A percentile compares a stretch with the other conserved stretches of the same genome.
Conservation (phyloP, 2,113 vertebrate genomes). For the Oryzias javanicus region DNA sequence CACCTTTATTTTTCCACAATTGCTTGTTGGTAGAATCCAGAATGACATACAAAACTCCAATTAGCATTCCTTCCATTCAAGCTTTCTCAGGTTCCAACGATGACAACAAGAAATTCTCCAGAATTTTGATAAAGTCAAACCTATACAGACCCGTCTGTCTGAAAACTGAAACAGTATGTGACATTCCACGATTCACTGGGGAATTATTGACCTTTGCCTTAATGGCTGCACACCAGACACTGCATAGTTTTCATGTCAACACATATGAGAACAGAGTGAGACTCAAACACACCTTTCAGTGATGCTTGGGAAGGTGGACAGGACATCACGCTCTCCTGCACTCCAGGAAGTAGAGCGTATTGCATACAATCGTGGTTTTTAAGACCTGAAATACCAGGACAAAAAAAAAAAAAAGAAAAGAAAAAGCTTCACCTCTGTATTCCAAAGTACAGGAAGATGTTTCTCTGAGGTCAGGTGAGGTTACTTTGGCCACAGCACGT, state of each 20-base stretch:
- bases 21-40: too few relatives aligned
- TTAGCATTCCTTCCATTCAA: too few relatives aligned
- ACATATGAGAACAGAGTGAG: constrained; percentile 22
- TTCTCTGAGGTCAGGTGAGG: constrained; percentile 48
- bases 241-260: constrained; percentile 7
- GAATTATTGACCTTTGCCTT: constrained; percentile 45
- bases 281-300: background rate
- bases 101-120: constrained; percentile 8
- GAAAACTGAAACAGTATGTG: constrained; percentile 19
- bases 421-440: constrained; percentile 21
- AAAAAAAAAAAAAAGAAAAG: too few relatives aligned
- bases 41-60: too few relatives aligned
- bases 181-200: constrained; percentile 16
- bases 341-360: constrained; percentile 29
- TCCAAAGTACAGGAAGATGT: constrained; percentile 8
- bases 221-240: constrained; percentile 1
- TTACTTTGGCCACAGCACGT: constrained; percentile 11
- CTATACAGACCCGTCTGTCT: background rate
- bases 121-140: constrained; percentile 20
- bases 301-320: constrained; percentile 11
- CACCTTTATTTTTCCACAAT: too few relatives aligned
- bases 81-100: too few relatives aligned
- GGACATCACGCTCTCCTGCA: constrained; percentile 32
- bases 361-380: constrained; percentile 42
- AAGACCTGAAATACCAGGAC: constrained; percentile 15